phyloP scores from a whole-genome alignment of 2,113 vertebrate genomes.

The Willisornis vidua region DNA sequence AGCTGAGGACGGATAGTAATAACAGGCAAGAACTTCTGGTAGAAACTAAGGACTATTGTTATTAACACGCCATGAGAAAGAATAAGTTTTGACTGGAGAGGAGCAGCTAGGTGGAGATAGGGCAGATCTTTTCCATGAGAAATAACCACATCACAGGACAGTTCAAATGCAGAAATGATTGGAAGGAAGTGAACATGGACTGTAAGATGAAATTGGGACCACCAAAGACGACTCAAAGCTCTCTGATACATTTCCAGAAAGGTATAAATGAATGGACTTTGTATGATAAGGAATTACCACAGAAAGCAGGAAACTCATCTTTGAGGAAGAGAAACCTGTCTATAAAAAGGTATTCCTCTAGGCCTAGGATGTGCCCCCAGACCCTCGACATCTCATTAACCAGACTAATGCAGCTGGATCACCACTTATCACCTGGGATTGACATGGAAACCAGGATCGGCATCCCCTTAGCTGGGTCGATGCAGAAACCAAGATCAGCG shows the following conservation, averaged over 20 bases:
- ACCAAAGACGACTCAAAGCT: neutral
- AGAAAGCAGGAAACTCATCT: neutral
- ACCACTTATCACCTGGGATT: accelerated
- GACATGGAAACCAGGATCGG: neutral
- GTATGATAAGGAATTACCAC: neutral
- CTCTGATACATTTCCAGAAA: neutral
- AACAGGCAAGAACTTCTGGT: neutral
- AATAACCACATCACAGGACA: neutral
- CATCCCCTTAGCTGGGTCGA: neutral
- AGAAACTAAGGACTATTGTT: neutral
- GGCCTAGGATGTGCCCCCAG: neutral
- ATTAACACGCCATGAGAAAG: neutral
- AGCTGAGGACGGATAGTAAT: neutral
- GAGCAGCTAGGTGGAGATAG: accelerated
- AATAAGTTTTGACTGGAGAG: neutral
- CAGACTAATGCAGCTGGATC: neutral
- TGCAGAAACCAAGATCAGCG: neutral
- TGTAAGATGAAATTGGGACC: neutral
- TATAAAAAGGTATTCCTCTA: accelerated
- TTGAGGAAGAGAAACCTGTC: neutral
- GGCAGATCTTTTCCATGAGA: neutral
- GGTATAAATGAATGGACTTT: neutral
- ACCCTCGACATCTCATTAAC: neutral
- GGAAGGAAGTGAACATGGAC: neutral
- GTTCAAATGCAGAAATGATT: neutral